Evolutionary conservation across 2,888 invertebrate genomes (phyloP).

Genomic region (Lasioglossum figueresi): DNA sequence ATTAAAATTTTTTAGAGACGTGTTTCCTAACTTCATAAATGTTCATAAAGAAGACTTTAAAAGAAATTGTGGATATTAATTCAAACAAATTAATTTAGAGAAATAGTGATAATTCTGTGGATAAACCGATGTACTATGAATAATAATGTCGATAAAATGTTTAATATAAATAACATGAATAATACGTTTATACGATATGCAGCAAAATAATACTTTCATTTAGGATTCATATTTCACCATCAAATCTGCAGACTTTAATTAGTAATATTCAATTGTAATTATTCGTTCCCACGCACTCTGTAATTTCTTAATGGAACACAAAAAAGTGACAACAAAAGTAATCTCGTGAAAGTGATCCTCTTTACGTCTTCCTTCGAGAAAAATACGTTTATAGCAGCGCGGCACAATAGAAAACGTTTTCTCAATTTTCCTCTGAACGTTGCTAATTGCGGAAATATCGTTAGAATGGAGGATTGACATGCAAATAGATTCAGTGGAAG

Average conservation of each 20-base stretch:
- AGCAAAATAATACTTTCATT: not conserved
- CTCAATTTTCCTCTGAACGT: not conserved
- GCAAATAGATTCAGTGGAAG: slow-evolving; percentile 47
- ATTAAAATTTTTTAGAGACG: no score
- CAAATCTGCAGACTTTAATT: not conserved
- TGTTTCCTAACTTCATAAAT: no score
- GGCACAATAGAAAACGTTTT: not conserved
- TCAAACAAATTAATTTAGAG: no score
- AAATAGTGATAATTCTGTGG: no score
- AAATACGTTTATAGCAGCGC: not conserved
- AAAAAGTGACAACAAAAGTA: not conserved
- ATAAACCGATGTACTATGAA: not conserved
- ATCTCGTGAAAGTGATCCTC: not conserved
- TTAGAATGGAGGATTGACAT: slow-evolving; percentile 39
- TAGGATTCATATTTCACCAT: not conserved
- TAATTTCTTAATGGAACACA: not conserved
- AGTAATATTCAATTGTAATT: not conserved
- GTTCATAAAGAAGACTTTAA: no score
- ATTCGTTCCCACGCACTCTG: not conserved
- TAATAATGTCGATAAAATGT: not conserved
- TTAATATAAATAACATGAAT: no score
- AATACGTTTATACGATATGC: no score
- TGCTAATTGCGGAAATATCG: not conserved
- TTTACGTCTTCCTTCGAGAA: not conserved
- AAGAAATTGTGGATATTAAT: no score